These are phyloP conservation scores for Cephus rjabovi DNA, from an alignment of 2,888 invertebrate species.

Conservation along the genomic window DNA sequence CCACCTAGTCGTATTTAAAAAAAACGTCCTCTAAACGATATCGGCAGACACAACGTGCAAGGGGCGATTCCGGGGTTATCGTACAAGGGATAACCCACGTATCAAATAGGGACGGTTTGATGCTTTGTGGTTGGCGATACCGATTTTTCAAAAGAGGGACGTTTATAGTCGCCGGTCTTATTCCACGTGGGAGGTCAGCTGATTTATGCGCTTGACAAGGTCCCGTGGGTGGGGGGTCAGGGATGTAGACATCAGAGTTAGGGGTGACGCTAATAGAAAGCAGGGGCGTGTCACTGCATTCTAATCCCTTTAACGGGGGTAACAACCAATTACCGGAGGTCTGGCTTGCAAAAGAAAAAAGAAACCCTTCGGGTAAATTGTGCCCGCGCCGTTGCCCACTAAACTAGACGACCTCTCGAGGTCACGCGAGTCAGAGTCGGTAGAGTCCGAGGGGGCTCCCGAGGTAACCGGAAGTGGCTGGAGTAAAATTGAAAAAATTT, in stretches of 20 bases:
- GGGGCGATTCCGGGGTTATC: not conserved
- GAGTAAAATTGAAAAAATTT: not conserved
- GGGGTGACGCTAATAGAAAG: not conserved
- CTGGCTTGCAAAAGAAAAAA: not conserved
- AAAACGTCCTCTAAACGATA: not conserved
- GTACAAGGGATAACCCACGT: not conserved
- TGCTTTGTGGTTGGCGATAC: not conserved
- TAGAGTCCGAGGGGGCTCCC: not conserved
- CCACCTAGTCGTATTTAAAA: not conserved
- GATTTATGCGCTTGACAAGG: not conserved
- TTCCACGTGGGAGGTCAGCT: not conserved
- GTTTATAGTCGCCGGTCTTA: not conserved
- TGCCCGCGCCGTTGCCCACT: not conserved
- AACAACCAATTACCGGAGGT: constrained; percentile 6
- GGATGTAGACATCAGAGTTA: not conserved
- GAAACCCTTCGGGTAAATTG: not conserved
- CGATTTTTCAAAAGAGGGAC: not conserved
- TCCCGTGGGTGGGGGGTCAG: not conserved
- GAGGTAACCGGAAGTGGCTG: not conserved
- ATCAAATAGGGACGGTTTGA: not conserved
- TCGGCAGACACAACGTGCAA: not conserved
- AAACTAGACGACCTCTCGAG: not conserved
- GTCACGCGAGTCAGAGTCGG: not conserved
- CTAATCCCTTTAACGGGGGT: constrained; percentile 17
- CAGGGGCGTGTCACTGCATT: constrained; percentile 14